Conservation (phyloP, 2,113 vertebrate species). For the Apteryx mantelli region DNA sequence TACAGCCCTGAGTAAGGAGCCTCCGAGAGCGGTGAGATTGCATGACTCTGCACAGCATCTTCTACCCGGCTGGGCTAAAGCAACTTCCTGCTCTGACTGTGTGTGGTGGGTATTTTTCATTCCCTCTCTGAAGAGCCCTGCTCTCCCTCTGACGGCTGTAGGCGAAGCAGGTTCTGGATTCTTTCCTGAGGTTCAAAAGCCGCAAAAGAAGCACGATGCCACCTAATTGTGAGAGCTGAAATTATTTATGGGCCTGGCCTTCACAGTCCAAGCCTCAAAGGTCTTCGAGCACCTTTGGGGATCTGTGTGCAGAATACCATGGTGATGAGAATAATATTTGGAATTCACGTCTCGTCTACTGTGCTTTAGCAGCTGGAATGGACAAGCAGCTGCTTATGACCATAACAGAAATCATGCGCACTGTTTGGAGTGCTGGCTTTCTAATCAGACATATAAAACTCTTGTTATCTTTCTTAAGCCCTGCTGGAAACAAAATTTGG, state of each 20-base stretch:
- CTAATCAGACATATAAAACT: constrained; percentile 43
- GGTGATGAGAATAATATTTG: constrained; percentile 60
- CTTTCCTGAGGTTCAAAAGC: background rate
- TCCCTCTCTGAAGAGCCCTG: background rate
- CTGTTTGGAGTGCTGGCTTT: constrained; percentile 37
- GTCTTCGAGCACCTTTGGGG: constrained; percentile 57
- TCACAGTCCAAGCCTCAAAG: constrained; percentile 56
- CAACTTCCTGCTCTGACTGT: background rate
- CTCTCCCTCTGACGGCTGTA: background rate
- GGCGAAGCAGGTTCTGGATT: background rate
- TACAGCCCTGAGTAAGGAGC: background rate
- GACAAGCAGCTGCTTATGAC: constrained; percentile 51
- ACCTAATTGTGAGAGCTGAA: constrained; percentile 41
- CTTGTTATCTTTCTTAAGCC: constrained; percentile 50
- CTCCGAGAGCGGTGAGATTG: background rate
- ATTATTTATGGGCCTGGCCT: constrained; percentile 64
- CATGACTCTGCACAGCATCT: background rate
- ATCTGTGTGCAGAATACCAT: constrained; percentile 46
- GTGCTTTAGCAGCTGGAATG: constrained; percentile 59
- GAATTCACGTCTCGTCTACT: constrained; percentile 55
- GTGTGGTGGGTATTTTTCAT: background rate
- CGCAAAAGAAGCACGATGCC: constrained; percentile 17
- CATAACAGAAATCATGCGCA: constrained; percentile 23
- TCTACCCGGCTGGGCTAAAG: background rate
- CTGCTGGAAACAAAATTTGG: constrained; percentile 49